Percentiles rank a stretch among this genome's conserved stretches.
Conservation (phyloP, 2,113 vertebrate species). For the Ophiodon elongatus region DNA sequence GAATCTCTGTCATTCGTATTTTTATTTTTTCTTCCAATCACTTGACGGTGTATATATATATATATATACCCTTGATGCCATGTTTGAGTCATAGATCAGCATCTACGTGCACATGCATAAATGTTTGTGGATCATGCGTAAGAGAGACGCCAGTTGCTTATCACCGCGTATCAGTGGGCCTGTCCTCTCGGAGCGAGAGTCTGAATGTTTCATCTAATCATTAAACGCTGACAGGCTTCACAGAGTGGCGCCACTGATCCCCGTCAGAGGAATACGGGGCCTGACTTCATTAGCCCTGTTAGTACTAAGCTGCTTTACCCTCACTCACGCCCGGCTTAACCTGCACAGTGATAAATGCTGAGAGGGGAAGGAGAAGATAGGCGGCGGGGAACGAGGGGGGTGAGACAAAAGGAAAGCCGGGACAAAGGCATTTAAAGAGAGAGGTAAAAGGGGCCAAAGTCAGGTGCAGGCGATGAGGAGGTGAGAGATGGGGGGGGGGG, state of each 20-base stretch:
- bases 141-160: constrained; percentile 40
- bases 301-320: constrained; percentile 78
- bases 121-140: constrained; percentile 30
- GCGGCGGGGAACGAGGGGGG: constrained; percentile 29
- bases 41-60: constrained; percentile 15
- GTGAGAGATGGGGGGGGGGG: constrained; percentile 21
- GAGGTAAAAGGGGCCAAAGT: constrained; percentile 45
- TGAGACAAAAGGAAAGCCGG: constrained; percentile 51
- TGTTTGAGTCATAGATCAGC: constrained; percentile 6
- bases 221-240: constrained; percentile 79
- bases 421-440: constrained; percentile 55
- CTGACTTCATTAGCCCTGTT: constrained; percentile 83
- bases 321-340: constrained; percentile 75
- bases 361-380: constrained; percentile 43
- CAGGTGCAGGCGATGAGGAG: constrained; percentile 31
- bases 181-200: constrained; percentile 51
- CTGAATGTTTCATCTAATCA: constrained; percentile 80
- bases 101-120: constrained; percentile 45
- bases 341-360: constrained; percentile 61
- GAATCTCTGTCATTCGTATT: constrained; percentile 56
- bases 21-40: constrained; percentile 58
- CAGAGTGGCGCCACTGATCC: constrained; percentile 71
- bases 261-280: constrained; percentile 68
- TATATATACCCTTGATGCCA: constrained; percentile 44
- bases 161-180: constrained; percentile 58